These are phyloP conservation scores for Nesometra sesokonis DNA, from an alignment of 35 echinoderm and acorn worm species.

Conservation along the genomic window DNA sequence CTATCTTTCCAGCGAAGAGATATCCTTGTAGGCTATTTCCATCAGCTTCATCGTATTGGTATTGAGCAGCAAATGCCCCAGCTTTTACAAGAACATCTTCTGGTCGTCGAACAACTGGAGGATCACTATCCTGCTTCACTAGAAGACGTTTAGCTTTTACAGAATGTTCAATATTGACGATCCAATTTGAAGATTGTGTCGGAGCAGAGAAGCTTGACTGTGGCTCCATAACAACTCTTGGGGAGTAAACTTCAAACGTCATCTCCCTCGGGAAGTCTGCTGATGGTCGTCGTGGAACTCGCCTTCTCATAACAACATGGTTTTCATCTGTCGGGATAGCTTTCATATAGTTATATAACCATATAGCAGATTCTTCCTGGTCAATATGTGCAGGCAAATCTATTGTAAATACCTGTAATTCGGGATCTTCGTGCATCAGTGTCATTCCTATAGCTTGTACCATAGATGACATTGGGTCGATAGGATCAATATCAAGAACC, in stretches of 20 bases:
- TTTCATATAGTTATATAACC: slow-evolving; percentile 71
- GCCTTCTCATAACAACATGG: slow-evolving; percentile 61
- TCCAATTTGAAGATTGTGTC: slow-evolving; percentile 77
- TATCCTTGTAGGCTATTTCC: slow-evolving; percentile 37
- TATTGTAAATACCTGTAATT: slow-evolving; percentile 65
- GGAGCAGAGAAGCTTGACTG: slow-evolving; percentile 86
- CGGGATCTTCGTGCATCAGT: slow-evolving; percentile 93
- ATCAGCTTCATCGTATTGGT: slow-evolving; percentile 46
- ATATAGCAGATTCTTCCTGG: slow-evolving; percentile 63
- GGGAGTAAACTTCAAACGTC: slow-evolving; percentile 53
- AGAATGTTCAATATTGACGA: slow-evolving; percentile 61
- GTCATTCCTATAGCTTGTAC: slow-evolving; percentile 65
- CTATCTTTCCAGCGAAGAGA: slow-evolving; percentile 63
- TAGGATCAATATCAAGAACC: slow-evolving; percentile 67
- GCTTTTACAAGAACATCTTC: slow-evolving; percentile 74
- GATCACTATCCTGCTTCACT: slow-evolving; percentile 77
- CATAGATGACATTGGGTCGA: slow-evolving; percentile 66
- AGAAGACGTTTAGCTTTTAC: slow-evolving; percentile 71
- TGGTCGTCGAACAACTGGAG: neutral
- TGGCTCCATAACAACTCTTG: slow-evolving; percentile 73
- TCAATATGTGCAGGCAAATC: slow-evolving; percentile 66
- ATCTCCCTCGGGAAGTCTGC: slow-evolving; percentile 55
- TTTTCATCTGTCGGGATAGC: slow-evolving; percentile 77
- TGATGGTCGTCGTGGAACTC: slow-evolving; percentile 49
- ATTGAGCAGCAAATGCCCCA: slow-evolving; percentile 70